Base-by-base conservation (phyloP, 2,113 vertebrate genomes). In the Nannobrachium achirus region DNA sequence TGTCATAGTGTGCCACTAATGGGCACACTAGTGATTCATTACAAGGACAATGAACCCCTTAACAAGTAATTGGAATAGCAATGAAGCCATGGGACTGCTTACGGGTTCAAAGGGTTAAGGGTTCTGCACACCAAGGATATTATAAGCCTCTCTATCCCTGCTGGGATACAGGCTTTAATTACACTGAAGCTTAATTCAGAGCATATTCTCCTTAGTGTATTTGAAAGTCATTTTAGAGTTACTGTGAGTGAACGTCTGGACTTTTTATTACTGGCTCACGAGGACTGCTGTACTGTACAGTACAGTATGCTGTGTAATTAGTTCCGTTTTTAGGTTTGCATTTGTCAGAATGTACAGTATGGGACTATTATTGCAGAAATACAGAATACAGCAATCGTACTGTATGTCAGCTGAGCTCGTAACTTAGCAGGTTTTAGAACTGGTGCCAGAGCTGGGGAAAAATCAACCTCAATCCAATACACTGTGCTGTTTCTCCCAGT, bases 371-470 rank as follows among this genome's bases (percentile, higher is more conserved):
- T 48, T 48, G 46, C 11, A 48, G 46, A n/a, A 48, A 14, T 48
- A 48, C 46, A 48, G 46, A 48, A 48, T 14, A 48, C 25, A 33
- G 25, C 25, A 33, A 33, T 33, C 25, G 6, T 33, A 33, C 25
- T 25, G 25, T 33, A 33, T 33, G 3, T 33, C 20, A 25, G 20
- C 25, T 33, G 1, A 33, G 25, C 3, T 33, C 6, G 25, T 5
- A 33, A 33, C 3, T 33, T 4, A 33, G 1, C 11, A 38, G n/a
- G 56, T 53, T 64, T 25, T 14, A 48, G 45, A n/a, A 53, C 4
- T 19, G 15, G 10, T 1, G 68, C 77, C 89, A 90, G 85, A 90
- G 89, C 92, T 92, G 82, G 73, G 67, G 89, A 91, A 88, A 89
- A 82, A 77, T 80, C 80, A 81, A 19, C 75, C 69, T 89, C 73